Evolutionary conservation across 2,888 invertebrate genomes (phyloP).

Genomic region (Theristus sp.): DNA sequence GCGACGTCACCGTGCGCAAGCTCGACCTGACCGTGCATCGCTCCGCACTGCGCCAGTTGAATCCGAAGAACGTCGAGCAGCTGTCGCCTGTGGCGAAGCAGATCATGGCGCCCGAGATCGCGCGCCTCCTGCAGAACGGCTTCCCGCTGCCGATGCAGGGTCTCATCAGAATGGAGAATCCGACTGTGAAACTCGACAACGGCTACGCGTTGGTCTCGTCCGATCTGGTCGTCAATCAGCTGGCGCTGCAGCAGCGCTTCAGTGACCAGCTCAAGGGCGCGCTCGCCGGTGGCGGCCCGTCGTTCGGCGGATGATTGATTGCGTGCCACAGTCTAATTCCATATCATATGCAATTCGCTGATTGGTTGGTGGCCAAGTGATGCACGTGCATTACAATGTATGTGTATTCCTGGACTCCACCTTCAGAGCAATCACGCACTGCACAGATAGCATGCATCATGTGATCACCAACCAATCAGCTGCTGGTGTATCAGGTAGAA

Average conservation of each 20-base stretch:
- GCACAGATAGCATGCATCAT: too few species aligned
- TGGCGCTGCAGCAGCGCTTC: neutral
- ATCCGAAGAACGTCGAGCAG: conserved; percentile 17
- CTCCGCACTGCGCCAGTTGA: conserved; percentile 11
- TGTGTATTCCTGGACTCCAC: too few species aligned
- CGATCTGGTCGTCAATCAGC: neutral
- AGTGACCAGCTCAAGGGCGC: neutral
- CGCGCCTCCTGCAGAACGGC: conserved; percentile 18
- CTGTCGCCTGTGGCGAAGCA: conserved; percentile 24
- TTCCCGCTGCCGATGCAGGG: conserved; percentile 22
- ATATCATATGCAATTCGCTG: too few species aligned
- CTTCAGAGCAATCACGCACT: too few species aligned
- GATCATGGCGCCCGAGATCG: conserved; percentile 21
- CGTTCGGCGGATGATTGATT: too few species aligned
- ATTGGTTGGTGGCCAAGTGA: too few species aligned
- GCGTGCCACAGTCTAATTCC: too few species aligned
- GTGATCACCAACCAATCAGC: too few species aligned
- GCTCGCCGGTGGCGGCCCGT: too few species aligned
- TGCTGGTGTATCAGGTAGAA: too few species aligned
- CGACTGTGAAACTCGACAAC: neutral
- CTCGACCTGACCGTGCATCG: neutral
- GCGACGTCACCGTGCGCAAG: conserved; percentile 19
- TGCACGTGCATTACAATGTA: too few species aligned
- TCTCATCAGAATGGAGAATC: neutral
- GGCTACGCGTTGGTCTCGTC: neutral